Percentiles rank a stretch among this genome's conserved stretches.
Evolutionary conservation across 2,113 vertebrate species (phyloP).

Genomic region (Tupaia tana): DNA sequence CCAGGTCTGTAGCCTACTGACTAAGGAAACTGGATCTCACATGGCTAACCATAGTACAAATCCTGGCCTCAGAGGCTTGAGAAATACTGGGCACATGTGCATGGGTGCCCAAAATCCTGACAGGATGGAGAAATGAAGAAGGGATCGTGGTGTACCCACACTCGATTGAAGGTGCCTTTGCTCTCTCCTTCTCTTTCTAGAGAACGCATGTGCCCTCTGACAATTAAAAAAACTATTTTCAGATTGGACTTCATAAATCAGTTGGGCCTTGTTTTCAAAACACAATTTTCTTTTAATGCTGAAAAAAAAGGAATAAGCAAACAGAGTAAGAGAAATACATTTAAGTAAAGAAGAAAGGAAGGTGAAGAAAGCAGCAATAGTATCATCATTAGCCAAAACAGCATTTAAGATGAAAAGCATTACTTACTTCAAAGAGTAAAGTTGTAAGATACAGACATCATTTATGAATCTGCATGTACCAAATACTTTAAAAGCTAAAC

Average conservation of each 20-base stretch:
- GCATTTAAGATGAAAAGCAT: not conserved
- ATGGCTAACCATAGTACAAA: too few relatives aligned
- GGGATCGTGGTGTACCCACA: too few relatives aligned
- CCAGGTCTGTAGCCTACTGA: too few relatives aligned
- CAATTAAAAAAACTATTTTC: not conserved
- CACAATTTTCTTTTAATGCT: not conserved
- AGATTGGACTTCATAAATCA: conserved; percentile 15
- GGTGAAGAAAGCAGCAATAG: not conserved
- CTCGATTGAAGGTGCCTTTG: too few relatives aligned
- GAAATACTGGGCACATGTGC: too few relatives aligned
- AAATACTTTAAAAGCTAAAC: conserved; percentile 16
- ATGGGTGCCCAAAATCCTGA: too few relatives aligned
- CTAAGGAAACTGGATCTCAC: too few relatives aligned
- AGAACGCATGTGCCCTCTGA: too few relatives aligned
- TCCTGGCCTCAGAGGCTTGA: too few relatives aligned
- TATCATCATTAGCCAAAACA: not conserved
- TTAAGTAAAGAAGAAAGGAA: not conserved
- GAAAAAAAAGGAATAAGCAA: conserved; percentile 23
- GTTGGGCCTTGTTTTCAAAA: not conserved
- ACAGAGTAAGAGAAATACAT: not conserved
- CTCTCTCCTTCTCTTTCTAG: too few relatives aligned
- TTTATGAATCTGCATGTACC: not conserved
- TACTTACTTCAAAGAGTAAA: not conserved
- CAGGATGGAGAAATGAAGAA: too few relatives aligned
- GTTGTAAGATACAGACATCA: not conserved